Evolutionary conservation across 92 coral and sea anemone species (phyloP), one percentile per base, ranked within the genome.

Genomic region (Zoanthus sansibaricus): DNA sequence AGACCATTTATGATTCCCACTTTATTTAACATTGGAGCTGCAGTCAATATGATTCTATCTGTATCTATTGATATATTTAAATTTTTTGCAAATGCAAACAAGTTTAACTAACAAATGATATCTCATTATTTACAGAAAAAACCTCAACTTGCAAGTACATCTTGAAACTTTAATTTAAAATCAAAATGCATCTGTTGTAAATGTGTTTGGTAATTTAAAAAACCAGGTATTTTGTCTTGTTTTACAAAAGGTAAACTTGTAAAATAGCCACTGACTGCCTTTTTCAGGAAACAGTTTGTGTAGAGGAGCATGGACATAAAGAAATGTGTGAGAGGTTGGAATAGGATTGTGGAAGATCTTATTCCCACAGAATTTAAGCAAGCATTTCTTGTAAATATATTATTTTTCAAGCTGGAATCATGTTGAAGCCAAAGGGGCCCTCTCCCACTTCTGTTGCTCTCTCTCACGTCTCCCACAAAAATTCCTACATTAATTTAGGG

Each of bases 31-130:
- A 76, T 49, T 56, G 42, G 62, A 76, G 82, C 82, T 52, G 61
- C 62, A 49, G 46, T 76, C 74, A 15, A 74, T 47, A 51, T 21
- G 21, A 76, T 6, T 76, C 42, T 25, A 49, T 51, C 51, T 32
- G 16, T 52, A 52, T 9, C 82, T 32, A 45, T 37, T 72, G 49
- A 32, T 42, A 72, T 72, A 33, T 33, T 32, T 74, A 74, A 16
- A 17, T 62, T 17, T 62, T 76, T 76, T 76, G 82, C 82, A 76
- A 76, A 76, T 76, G 82, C 82, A 76, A 76, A 76, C 37, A 76
- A 76, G 82, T 76, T 76, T 25, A 76, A 51, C 45, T 45, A 76
- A 76, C 42, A 49, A 12, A 10, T 33, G 11, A 15, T 76, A 76
- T 52, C 62, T 25, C 20, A 42, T 21, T 25, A 76, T 52, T 74